Evolutionary conservation across 2,113 vertebrate genomes (phyloP).

Genomic region (Paramisgurnus dabryanus): DNA sequence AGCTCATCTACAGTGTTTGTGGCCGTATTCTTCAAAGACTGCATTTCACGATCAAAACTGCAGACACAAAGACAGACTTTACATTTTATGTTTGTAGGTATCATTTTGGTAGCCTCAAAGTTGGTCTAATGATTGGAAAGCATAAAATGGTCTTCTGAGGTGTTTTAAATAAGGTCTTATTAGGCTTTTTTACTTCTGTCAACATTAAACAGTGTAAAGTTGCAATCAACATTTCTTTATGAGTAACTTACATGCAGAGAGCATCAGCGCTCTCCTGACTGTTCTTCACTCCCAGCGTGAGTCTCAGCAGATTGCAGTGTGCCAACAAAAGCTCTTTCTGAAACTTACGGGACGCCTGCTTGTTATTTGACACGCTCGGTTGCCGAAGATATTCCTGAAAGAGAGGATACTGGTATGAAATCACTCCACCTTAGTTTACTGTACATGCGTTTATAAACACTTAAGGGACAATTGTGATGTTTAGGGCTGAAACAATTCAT

Average conservation of each 20-base stretch:
- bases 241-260: constrained; percentile 75
- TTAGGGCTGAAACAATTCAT: too few relatives aligned
- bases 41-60: constrained; percentile 89
- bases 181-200: too few relatives aligned
- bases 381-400: constrained; percentile 84
- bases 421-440: too few relatives aligned
- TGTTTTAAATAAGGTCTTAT: too few relatives aligned
- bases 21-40: constrained; percentile 74
- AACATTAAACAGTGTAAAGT: too few relatives aligned
- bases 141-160: too few relatives aligned
- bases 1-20: constrained; percentile 77
- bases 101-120: too few relatives aligned
- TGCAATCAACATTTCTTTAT: too few relatives aligned
- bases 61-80: constrained; percentile 35
- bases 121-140: too few relatives aligned
- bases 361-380: constrained; percentile 77
- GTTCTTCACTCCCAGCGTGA: constrained; percentile 80
- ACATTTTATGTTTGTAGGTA: too few relatives aligned
- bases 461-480: too few relatives aligned
- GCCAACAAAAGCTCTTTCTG: constrained; percentile 87
- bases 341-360: constrained; percentile 75
- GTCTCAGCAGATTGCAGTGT: constrained; percentile 81
- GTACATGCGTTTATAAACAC: too few relatives aligned
- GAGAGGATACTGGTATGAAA: not conserved
- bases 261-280: constrained; percentile 78